phyloP scores from a whole-genome alignment of 2,113 vertebrate species.

The Solea solea region DNA sequence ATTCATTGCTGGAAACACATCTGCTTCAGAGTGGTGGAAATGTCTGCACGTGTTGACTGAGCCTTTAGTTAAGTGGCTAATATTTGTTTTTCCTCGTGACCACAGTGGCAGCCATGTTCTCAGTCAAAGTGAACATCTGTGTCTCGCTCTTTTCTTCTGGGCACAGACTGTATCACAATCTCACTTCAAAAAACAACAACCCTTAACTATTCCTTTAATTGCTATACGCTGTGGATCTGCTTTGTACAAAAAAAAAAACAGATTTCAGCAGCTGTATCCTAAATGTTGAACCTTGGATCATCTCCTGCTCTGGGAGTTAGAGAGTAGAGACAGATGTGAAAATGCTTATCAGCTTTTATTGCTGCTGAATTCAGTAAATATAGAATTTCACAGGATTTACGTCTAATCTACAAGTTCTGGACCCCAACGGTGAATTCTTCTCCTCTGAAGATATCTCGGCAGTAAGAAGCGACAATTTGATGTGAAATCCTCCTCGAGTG shows the following conservation, averaged over 20 bases:
- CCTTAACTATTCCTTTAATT: no score
- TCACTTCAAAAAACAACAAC: no score
- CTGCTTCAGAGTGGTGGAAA: no score
- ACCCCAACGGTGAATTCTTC: slow-evolving; percentile 14
- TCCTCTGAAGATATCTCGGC: slow-evolving; percentile 4
- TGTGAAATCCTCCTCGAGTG: neutral
- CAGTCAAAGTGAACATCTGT: no score
- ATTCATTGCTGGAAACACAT: no score
- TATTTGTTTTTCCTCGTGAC: no score
- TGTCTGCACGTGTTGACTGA: no score
- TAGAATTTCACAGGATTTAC: neutral
- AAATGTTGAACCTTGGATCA: slow-evolving; percentile 14
- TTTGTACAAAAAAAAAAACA: neutral
- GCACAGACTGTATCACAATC: no score
- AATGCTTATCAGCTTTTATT: neutral
- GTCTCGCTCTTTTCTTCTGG: no score
- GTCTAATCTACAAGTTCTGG: neutral
- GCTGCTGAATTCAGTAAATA: neutral
- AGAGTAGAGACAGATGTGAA: slow-evolving; percentile 4
- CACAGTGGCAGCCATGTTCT: no score
- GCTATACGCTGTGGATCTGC: no score
- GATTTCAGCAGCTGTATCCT: slow-evolving; percentile 16
- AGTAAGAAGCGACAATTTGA: neutral
- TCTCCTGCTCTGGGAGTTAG: slow-evolving; percentile 1
- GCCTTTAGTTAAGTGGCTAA: no score